Percentiles rank a stretch among this genome's conserved stretches.
Conservation (phyloP, 2,113 vertebrate genomes). For the Lethenteron camtschaticum region DNA sequence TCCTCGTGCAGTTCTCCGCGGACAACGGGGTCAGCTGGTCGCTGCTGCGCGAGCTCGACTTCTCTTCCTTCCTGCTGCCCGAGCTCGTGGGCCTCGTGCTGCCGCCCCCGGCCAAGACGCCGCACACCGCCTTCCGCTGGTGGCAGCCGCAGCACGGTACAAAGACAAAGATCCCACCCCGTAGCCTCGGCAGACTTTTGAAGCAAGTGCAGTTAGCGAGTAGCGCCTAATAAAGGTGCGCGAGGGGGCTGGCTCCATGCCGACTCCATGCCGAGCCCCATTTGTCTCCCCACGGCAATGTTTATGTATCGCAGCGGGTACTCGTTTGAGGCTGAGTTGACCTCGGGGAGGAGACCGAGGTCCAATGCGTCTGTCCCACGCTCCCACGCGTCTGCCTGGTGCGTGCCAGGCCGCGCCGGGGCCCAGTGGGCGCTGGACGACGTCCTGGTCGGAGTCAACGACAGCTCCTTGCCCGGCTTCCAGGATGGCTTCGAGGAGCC, state of each 20-base stretch:
- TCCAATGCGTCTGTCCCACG: too few relatives aligned
- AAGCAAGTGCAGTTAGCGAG: too few relatives aligned
- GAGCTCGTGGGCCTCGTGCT: constrained; percentile 81
- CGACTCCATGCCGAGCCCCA: too few relatives aligned
- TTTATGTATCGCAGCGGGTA: too few relatives aligned
- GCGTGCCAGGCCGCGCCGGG: constrained; percentile 49
- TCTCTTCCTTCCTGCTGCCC: constrained; percentile 67
- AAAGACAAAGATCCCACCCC: neutral
- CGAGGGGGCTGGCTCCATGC: too few relatives aligned
- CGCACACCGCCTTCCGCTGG: constrained; percentile 74
- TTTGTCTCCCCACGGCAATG: too few relatives aligned
- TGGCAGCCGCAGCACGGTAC: constrained; percentile 87
- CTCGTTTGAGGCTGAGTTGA: too few relatives aligned
- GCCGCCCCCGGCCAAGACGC: constrained; percentile 53
- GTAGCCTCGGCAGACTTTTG: too few relatives aligned
- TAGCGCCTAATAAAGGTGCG: too few relatives aligned
- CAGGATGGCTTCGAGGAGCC: constrained; percentile 81
- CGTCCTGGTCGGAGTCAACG: constrained; percentile 85
- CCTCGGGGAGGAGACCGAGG: too few relatives aligned
- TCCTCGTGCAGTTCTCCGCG: constrained; percentile 73
- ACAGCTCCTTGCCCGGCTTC: constrained; percentile 79
- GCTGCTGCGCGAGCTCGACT: constrained; percentile 67
- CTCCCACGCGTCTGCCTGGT: neutral
- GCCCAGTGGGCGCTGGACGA: constrained; percentile 90
- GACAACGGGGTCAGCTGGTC: constrained; percentile 81